phyloP scores from a whole-genome alignment of 2,888 invertebrate genomes.

The Ligdia adustata region DNA sequence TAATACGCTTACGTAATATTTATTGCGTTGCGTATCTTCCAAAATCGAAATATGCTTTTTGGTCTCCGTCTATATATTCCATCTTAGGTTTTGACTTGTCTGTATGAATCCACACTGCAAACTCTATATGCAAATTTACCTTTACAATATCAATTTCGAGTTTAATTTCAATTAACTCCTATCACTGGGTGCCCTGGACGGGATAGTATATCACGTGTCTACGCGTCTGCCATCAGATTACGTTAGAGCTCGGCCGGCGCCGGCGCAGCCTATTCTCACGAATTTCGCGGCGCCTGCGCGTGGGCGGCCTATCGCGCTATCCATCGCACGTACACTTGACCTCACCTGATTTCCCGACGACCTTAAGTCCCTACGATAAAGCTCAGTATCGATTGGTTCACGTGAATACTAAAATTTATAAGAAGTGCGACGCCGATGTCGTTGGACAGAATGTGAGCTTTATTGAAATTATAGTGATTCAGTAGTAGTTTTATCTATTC shows the following conservation, averaged over 20 bases:
- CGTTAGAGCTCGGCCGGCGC: slow-evolving; percentile 61
- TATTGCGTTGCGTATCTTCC: no score
- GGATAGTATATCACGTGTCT: slow-evolving; percentile 38
- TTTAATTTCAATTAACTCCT: slow-evolving; percentile 31
- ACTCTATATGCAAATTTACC: background rate
- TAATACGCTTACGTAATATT: no score
- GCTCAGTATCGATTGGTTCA: slow-evolving; percentile 42
- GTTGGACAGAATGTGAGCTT: slow-evolving; percentile 14
- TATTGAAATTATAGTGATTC: slow-evolving; percentile 1
- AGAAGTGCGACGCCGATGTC: slow-evolving; percentile 26
- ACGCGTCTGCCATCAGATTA: slow-evolving; percentile 47
- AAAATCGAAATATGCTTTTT: no score
- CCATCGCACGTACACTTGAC: slow-evolving; percentile 68
- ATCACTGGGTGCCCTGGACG: slow-evolving; percentile 28
- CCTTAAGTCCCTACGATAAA: slow-evolving; percentile 50
- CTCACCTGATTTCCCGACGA: slow-evolving; percentile 46
- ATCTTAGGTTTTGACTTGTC: no score
- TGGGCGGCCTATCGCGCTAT: slow-evolving; percentile 77
- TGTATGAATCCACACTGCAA: no score
- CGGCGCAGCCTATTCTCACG: slow-evolving; percentile 75
- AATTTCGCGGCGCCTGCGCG: slow-evolving; percentile 79
- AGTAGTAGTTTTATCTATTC: no score
- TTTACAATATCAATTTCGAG: slow-evolving; percentile 11
- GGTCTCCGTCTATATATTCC: no score
- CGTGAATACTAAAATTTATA: slow-evolving; percentile 43